Conservation (phyloP, 2,888 invertebrate species). For the Sminthurides aquaticus region DNA sequence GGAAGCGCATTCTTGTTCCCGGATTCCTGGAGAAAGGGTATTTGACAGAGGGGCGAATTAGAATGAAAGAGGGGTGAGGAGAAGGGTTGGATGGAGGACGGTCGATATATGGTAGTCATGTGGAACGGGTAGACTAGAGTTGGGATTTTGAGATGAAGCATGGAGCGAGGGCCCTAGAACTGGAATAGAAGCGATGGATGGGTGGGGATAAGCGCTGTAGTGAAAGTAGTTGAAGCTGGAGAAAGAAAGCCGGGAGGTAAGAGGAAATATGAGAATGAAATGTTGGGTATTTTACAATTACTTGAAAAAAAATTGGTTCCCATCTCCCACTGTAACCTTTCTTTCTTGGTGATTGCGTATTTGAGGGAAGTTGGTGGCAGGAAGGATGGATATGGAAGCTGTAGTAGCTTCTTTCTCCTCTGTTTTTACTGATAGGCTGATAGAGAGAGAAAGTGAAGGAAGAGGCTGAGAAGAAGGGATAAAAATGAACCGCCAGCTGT, state of each 20-base stretch:
- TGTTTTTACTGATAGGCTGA: too few species aligned
- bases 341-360: neutral
- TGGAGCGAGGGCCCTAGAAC: too few species aligned
- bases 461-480: too few species aligned
- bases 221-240: neutral
- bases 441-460: too few species aligned
- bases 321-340: neutral
- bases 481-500: too few species aligned
- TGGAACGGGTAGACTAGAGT: too few species aligned
- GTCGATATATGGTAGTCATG: neutral
- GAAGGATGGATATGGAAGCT: conserved; percentile 14
- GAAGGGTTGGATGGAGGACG: neutral
- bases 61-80: neutral
- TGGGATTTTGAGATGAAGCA: neutral
- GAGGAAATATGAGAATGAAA: conserved; percentile 1
- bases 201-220: neutral
- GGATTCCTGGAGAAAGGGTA: too few species aligned
- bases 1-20: too few species aligned
- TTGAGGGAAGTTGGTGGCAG: neutral
- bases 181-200: too few species aligned
- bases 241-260: neutral
- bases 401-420: too few species aligned
- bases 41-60: neutral
- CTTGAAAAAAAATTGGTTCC: neutral
- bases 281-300: neutral